Evolutionary conservation across 1,140 invertebrate species (phyloP), one percentile per base, ranked within the genome.

Genomic region (Oncopeltus fasciatus): DNA sequence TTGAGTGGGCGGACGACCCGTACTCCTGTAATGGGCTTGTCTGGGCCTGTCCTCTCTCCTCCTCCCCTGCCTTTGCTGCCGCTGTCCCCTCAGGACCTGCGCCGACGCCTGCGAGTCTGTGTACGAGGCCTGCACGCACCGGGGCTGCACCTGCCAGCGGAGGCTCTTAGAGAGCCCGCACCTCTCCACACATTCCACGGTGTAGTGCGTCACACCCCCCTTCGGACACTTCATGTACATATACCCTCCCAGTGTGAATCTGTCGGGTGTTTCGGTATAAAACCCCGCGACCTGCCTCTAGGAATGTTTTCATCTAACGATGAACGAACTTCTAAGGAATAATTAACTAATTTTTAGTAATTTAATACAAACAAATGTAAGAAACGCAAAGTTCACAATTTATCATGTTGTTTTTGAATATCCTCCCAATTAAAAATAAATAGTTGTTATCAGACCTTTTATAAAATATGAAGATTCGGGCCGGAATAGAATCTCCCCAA

Each of bases 21-120:
- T 92, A 89, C 73, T 88, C 87, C 57, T 92, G 88, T 74, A 81
- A 80, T 93, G 91, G 90, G 83, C 85, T 61, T 92, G 90, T 73
- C 80, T 95, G 68, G 83, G 81, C 21, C 81, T 86, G 21, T 77
- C 93, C 66, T 80, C 89, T 33, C 73, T 90, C 66, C 78, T 84
- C 66, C 79, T 95, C 73, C 92, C 92, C 64, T 95, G 92, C 74
- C 78, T 95, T 63, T 85, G 87, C 73, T 87, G 88, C 71, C 95
- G 95, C 75, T 94, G 90, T 88, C 92, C 92, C 60, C 80, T 92
- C 71, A 82, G 84, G 69, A 88, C 85, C 27, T 86, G 83, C 72
- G 83, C 91, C 65, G 81, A 82, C 62, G 75, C 83, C 57, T 85
- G 85, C 73, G 90, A 91, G 72, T 78, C 80, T 66, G 85, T 84